Conservation (phyloP, 2,113 vertebrate species). For the Ammodramus savannarum region DNA sequence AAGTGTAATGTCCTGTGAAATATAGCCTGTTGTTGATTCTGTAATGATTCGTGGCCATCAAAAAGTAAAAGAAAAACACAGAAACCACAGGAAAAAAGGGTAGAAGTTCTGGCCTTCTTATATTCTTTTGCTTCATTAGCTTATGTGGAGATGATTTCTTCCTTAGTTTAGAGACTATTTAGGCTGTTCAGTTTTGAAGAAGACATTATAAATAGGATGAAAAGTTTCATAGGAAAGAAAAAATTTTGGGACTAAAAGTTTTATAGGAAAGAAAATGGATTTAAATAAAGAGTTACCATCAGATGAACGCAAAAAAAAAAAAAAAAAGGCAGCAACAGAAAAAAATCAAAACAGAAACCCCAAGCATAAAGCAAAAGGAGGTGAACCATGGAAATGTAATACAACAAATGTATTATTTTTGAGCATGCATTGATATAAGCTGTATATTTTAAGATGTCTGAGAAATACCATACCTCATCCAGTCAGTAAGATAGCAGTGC, state of each 20-base stretch:
- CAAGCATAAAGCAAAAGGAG: neutral
- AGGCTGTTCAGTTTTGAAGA: neutral
- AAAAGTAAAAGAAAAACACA: neutral
- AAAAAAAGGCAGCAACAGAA: neutral
- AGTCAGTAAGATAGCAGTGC: accelerated
- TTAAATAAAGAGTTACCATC: neutral
- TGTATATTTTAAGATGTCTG: neutral
- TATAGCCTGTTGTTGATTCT: neutral
- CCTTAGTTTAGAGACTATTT: neutral
- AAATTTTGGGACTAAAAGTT: neutral
- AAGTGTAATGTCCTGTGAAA: neutral
- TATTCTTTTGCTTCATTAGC: neutral
- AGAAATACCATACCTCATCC: neutral
- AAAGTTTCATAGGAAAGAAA: neutral
- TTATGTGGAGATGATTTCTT: neutral
- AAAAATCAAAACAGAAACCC: neutral
- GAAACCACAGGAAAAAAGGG: neutral
- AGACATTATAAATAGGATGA: accelerated
- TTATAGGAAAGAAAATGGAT: neutral
- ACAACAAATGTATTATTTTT: neutral
- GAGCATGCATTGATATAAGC: neutral
- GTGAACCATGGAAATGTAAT: neutral
- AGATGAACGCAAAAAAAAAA: neutral
- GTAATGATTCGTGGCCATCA: neutral
- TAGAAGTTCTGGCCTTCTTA: neutral